Evolutionary conservation across 2,113 vertebrate species (phyloP).

Genomic region (Notothenia rossii): DNA sequence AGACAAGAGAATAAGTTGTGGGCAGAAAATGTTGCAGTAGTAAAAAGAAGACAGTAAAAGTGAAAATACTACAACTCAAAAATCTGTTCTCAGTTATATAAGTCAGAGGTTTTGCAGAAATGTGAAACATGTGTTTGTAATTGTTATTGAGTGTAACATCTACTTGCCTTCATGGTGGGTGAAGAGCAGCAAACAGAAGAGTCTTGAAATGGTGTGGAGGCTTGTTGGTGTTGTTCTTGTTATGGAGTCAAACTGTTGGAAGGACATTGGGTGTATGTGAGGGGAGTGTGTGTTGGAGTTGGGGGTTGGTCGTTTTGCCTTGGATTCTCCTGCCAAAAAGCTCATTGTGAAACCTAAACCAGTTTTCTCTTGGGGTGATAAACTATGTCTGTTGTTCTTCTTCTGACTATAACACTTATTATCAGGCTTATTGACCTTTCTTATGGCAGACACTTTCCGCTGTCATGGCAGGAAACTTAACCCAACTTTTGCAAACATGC

Average conservation of each 20-base stretch:
- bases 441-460: neutral
- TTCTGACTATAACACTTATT: neutral
- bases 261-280: neutral
- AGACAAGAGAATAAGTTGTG: neutral
- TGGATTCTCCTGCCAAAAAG: slow-evolving; percentile 13
- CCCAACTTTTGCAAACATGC: no score
- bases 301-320: neutral
- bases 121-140: neutral
- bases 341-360: slow-evolving; percentile 27
- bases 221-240: neutral
- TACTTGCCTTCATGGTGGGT: slow-evolving; percentile 74
- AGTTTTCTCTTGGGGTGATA: neutral
- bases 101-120: neutral
- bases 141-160: neutral
- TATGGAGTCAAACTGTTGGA: neutral
- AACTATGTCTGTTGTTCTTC: neutral
- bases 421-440: neutral
- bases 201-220: neutral
- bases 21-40: neutral
- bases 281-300: neutral
- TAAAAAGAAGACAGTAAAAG: neutral
- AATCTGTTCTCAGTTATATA: neutral
- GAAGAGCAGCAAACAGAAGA: slow-evolving; percentile 16
- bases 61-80: neutral
- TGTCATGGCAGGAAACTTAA: neutral